These are phyloP conservation scores for Glareola pratincola DNA, from an alignment of 2,113 vertebrate species.

Conservation along the genomic window DNA sequence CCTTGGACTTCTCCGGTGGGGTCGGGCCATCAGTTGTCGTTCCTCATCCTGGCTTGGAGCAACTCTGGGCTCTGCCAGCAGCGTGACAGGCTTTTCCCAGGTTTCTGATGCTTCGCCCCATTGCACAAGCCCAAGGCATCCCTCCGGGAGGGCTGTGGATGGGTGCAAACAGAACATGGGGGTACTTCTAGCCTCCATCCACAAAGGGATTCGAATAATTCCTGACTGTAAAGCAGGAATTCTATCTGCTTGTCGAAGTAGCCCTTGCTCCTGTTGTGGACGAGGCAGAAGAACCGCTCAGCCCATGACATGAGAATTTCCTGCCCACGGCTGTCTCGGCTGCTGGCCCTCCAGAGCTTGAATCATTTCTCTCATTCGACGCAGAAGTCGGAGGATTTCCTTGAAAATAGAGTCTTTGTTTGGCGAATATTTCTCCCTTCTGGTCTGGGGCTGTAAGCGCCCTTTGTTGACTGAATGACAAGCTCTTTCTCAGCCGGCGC, in stretches of 20 bases:
- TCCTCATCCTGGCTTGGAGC: not conserved
- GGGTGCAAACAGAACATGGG: not conserved
- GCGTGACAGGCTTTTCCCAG: accelerated
- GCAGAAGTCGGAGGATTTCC: not conserved
- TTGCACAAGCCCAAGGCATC: not conserved
- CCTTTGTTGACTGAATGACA: not conserved
- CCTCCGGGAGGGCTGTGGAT: not conserved
- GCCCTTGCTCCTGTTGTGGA: not conserved
- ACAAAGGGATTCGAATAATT: not conserved
- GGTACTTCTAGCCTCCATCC: not conserved
- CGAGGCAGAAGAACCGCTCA: not conserved
- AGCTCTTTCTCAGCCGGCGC: not conserved
- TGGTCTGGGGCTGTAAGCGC: not conserved
- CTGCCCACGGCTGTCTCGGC: not conserved
- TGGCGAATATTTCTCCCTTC: not conserved
- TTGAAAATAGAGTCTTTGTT: slow-evolving; percentile 48
- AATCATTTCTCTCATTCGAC: not conserved
- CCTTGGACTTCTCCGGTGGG: not conserved
- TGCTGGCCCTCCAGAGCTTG: not conserved
- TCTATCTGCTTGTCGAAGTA: not conserved
- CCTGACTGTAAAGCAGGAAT: not conserved
- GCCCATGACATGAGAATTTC: not conserved
- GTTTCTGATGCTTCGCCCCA: not conserved
- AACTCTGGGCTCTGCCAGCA: not conserved
- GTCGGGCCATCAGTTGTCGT: not conserved